Conservation (phyloP, 2,888 invertebrate species). For the Argyresthia goedartella region DNA sequence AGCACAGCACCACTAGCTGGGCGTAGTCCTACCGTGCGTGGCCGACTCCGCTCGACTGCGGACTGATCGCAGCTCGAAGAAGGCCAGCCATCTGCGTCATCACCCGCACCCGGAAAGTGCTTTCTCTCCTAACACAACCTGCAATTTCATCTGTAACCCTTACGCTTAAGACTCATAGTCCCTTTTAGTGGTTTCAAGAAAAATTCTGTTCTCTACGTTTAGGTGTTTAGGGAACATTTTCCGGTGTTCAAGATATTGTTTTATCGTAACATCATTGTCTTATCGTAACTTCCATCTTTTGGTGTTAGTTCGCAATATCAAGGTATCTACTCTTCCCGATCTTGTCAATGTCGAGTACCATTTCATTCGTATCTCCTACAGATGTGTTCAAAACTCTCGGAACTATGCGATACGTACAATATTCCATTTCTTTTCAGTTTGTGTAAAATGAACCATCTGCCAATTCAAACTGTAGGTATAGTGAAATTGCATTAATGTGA, state of each 20-base stretch:
- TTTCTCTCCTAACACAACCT: slow-evolving; percentile 44
- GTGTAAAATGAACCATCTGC: no score
- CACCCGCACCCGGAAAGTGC: slow-evolving; percentile 56
- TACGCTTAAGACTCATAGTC: slow-evolving; percentile 30
- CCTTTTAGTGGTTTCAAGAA: not conserved
- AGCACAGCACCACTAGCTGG: not conserved
- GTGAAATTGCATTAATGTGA: no score
- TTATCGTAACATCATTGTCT: slow-evolving; percentile 34
- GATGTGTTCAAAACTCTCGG: no score
- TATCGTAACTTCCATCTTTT: slow-evolving; percentile 31
- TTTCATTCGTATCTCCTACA: no score
- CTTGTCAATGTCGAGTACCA: slow-evolving; percentile 5
- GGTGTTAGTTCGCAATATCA: slow-evolving; percentile 33
- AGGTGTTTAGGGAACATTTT: slow-evolving; percentile 28
- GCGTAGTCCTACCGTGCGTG: slow-evolving; percentile 29
- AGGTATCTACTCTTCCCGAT: slow-evolving; percentile 54
- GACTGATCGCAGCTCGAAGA: slow-evolving; percentile 16
- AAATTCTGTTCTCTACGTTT: slow-evolving; percentile 15
- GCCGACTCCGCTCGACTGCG: slow-evolving; percentile 17
- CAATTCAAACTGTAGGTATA: no score
- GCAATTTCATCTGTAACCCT: slow-evolving; percentile 35
- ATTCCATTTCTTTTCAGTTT: no score
- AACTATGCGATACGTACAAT: no score
- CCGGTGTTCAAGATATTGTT: slow-evolving; percentile 12
- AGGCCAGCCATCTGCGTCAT: slow-evolving; percentile 50